Base-by-base conservation (phyloP, 2,113 vertebrate genomes). In the Sinocyclocheilus maitianheensis region DNA sequence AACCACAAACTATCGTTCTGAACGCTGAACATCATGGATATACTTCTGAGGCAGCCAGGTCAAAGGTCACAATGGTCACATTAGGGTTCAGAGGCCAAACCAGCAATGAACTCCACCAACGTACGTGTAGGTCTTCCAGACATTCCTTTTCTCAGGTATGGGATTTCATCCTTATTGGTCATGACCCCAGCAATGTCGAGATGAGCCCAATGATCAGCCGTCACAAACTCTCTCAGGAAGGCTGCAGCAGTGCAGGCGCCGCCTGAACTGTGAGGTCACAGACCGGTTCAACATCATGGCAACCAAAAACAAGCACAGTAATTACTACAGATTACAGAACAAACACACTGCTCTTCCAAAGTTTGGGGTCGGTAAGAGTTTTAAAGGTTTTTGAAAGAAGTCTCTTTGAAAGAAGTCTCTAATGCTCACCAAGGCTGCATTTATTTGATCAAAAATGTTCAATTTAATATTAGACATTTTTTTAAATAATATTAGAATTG, bases 151-250 rank as follows among this genome's bases (percentile, higher is more conserved):
- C 95, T 92, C 58, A 99, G 95, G 77, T 98, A 99, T 0, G 97
- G 96, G 71, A 99, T 87, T 89, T 99, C 98, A 2, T 99, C 97
- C 88, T 98, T 99, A 90, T 99, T 99, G 0, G 92, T 93, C 98
- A 99, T 99, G 87, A 99, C 98, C 2, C 98, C 98, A 8, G 98
- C 98, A 5, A 98, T 99, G 90, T 99, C 98, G 83, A 99, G 92
- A 83, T 99, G 98, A 26, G 98, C 98, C 98, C 98, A 99, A 75
- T 97, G 96, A 48, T 95, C 82, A 5, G 93, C 92, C 0, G 95
- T 97, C 88, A 99, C 97, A 85, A 99, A 99, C 86, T 99, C 97
- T 85, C 90, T 95, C 82, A 99, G 95, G 92, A 99, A 99, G 0
- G 98, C 98, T 2, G 98, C 98, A 1, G 98, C 98, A 16, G 98